Base-by-base conservation (phyloP, 2,797 vertebrate genomes). In the Lacerta bilineata region DNA sequence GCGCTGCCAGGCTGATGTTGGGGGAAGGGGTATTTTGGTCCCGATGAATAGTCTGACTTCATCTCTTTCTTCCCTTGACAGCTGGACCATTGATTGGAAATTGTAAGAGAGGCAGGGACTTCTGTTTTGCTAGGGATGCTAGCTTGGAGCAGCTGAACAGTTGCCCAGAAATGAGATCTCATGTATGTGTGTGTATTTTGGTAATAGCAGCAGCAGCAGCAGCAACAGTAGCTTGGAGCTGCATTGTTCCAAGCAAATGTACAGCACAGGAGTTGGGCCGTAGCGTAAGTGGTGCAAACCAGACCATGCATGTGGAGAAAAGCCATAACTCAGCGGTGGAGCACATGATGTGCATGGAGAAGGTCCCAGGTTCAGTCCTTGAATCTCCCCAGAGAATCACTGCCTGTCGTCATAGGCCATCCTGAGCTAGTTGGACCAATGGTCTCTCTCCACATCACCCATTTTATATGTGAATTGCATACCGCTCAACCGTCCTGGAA, bases 31-130 rank as follows among this genome's bases (percentile, higher is more conserved):
- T 15, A 55, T 55, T 55, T 55, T 55, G 50, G 1, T 29, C 15
- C 91, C 86, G 90, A 90, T 83, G 59, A 39, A 75, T 85, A 5
- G 83, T 2, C 29, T 95, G 92, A 94, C 91, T 79, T 91, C 89
- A 83, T 23, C 83, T 88, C 77, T 87, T 90, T 71, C 69, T 89
- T 76, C 59, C 46, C 71, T 93, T 5, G 89, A 91, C 93, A 84
- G 72, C n/a, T 85, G 79, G 50, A 66, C 36, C 78, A 85, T 82
- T 90, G 86, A 81, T 39, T 88, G 69, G 68, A 81, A 69, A 71
- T 43, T 82, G 83, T 83, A 91, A 91, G 90, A 92, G 90, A 89
- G 64, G 33, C 71, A 77, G 72, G 61, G 18, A 9, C 41, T 68
- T 80, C 69, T 89, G 77, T 75, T 68, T 76, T 69, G 78, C 61